Conservation (phyloP, 2,113 vertebrate species). For the Sisor rabdophorus region DNA sequence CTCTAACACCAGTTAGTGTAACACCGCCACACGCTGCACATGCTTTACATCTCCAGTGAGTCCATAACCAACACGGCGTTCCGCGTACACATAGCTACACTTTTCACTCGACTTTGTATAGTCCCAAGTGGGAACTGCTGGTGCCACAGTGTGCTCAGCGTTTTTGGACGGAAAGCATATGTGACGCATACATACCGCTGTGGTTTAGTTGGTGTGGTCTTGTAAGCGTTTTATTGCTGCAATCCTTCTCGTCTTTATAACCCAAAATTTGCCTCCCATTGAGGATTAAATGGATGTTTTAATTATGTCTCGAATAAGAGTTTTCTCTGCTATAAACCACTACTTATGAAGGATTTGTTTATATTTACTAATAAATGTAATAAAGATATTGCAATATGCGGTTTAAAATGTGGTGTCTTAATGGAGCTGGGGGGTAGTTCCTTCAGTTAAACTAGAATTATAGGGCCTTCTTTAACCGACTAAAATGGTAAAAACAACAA, state of each 20-base stretch:
- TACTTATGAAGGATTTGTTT: conserved; percentile 60
- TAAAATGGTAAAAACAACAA: conserved; percentile 63
- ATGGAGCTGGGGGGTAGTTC: conserved; percentile 56
- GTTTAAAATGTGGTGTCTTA: conserved; percentile 57
- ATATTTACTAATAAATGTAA: conserved; percentile 63
- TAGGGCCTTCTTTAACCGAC: conserved; percentile 69
- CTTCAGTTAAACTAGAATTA: conserved; percentile 62
- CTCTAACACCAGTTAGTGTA: conserved; percentile 1
- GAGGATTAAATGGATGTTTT: conserved; percentile 34
- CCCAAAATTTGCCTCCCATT: conserved; percentile 19
- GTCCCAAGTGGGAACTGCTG: conserved; percentile 27
- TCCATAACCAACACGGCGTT: conserved; percentile 60
- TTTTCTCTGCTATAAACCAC: conserved; percentile 62
- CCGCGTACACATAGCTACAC: conserved; percentile 63
- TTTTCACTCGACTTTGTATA: conserved; percentile 22
- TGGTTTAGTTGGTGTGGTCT: conserved; percentile 37
- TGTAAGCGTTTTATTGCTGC: conserved; percentile 28
- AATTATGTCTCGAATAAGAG: conserved; percentile 48
- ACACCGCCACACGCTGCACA: conserved; percentile 7
- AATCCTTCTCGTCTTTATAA: conserved; percentile 3
- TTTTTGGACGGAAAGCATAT: conserved; percentile 17
- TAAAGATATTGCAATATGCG: conserved; percentile 66
- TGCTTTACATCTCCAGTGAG: conserved; percentile 24
- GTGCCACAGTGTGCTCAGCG: conserved; percentile 43
- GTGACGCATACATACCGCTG: conserved; percentile 11